Percentiles rank a stretch among this genome's conserved stretches.
Evolutionary conservation across 2,888 invertebrate genomes (phyloP).

Genomic region (Lasioglossum oenotherae): DNA sequence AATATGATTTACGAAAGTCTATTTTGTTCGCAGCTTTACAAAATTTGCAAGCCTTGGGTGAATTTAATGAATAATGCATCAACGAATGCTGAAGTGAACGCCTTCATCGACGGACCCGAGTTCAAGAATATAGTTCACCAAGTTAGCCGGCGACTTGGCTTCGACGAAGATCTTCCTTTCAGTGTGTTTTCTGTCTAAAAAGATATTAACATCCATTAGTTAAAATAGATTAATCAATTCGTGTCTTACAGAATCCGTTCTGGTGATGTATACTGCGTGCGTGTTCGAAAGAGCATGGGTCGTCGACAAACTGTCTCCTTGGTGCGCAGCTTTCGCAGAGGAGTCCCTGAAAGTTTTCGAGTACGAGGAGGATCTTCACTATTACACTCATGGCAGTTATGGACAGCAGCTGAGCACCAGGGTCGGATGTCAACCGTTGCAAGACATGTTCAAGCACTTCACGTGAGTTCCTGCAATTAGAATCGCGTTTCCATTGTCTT

Average conservation of each 20-base stretch:
- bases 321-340: slow-evolving; percentile 91
- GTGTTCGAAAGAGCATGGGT: slow-evolving; percentile 92
- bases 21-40: not conserved
- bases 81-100: slow-evolving; percentile 79
- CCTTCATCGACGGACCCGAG: slow-evolving; percentile 83
- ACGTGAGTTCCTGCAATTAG: slow-evolving; percentile 84
- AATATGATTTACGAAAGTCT: not conserved
- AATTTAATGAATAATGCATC: slow-evolving; percentile 83
- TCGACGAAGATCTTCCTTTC: slow-evolving; percentile 82
- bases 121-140: slow-evolving; percentile 84
- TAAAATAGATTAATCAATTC: not conserved
- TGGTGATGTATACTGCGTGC: slow-evolving; percentile 91
- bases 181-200: slow-evolving; percentile 22
- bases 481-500: not conserved
- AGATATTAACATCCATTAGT: not conserved
- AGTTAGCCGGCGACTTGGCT: slow-evolving; percentile 88
- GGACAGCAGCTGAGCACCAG: slow-evolving; percentile 8
- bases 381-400: slow-evolving; percentile 85
- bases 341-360: slow-evolving; percentile 90
- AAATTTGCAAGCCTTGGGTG: slow-evolving; percentile 49
- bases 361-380: slow-evolving; percentile 90
- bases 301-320: slow-evolving; percentile 87
- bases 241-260: slow-evolving; percentile 82
- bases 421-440: slow-evolving; percentile 89
- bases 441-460: slow-evolving; percentile 90